Evolutionary conservation across 1,140 invertebrate species (phyloP).

Genomic region (Lepidurus arcticus): DNA sequence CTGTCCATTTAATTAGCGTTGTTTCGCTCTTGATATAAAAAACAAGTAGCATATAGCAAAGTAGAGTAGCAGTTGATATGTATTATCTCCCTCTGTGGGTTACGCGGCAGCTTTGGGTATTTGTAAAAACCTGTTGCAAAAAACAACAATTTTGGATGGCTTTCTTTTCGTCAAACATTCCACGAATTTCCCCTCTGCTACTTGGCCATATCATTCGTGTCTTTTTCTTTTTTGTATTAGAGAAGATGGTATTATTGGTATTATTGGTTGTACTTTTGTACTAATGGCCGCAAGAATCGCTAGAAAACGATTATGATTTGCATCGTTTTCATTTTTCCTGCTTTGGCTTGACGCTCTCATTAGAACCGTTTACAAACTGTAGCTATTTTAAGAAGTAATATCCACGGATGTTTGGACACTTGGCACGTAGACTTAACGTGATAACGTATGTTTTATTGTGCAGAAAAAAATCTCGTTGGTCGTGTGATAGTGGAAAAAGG

Average conservation of each 20-base stretch:
- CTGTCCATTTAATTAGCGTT: conserved; percentile 48
- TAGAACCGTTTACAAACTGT: not conserved
- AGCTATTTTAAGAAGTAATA: not conserved
- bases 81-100: not conserved
- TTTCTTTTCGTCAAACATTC: not conserved
- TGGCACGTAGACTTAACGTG: conserved; percentile 3
- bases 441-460: not conserved
- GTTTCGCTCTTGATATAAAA: not conserved
- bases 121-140: not conserved
- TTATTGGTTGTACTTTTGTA: conserved; percentile 4
- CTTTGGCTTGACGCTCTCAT: conserved; percentile 6
- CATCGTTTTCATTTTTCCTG: not conserved
- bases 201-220: conserved; percentile 14
- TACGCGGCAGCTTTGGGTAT: not conserved
- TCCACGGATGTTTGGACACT: not conserved
- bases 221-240: not conserved
- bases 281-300: not conserved
- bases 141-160: not conserved
- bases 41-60: conserved; percentile 16
- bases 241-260: not conserved
- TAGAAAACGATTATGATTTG: not conserved
- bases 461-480: not conserved
- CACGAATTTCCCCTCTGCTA: not conserved
- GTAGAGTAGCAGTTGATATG: not conserved
- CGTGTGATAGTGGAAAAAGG: conserved; percentile 1